Percentiles rank a stretch among this genome's conserved stretches.
phyloP scores from a whole-genome alignment of 2,797 vertebrate species.

The Hydrophis major region DNA sequence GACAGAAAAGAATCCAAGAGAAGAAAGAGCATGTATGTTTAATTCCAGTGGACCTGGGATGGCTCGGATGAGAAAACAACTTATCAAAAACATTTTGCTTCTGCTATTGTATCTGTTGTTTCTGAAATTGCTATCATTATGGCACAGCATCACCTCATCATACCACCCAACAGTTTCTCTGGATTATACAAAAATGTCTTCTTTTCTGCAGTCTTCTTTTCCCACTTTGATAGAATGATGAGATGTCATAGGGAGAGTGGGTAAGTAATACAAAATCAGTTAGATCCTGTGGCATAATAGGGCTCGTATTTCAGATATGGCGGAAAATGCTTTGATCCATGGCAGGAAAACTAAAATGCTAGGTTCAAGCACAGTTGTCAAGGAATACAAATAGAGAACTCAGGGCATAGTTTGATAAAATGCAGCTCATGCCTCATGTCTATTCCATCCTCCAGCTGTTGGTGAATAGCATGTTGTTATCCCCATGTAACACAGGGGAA shows the following conservation, averaged over 20 bases:
- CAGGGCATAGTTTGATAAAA: not conserved
- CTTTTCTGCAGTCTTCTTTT: not conserved
- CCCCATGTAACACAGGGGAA: not conserved
- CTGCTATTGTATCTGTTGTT: conserved; percentile 16
- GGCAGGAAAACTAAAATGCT: not conserved
- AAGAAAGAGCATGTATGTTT: not conserved
- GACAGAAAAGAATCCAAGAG: not conserved
- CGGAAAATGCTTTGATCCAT: not conserved
- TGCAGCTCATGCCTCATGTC: not conserved
- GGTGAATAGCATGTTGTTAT: not conserved
- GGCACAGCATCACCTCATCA: conserved; percentile 18
- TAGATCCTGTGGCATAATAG: not conserved
- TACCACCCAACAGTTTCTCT: conserved; percentile 19
- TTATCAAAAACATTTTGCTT: conserved; percentile 18
- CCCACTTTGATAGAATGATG: conserved; percentile 13
- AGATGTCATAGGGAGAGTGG: not conserved
- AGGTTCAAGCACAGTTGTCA: not conserved
- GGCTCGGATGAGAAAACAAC: conserved; percentile 10
- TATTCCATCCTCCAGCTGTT: not conserved
- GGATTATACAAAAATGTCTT: conserved; percentile 32
- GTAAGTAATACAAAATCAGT: not conserved
- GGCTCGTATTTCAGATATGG: not conserved
- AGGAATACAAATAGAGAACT: not conserved
- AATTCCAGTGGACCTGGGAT: conserved; percentile 2
- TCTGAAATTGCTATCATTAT: conserved; percentile 32